Evolutionary conservation across 92 coral and sea anemone genomes (phyloP).

Genomic region (Parazoanthus atlanticus): DNA sequence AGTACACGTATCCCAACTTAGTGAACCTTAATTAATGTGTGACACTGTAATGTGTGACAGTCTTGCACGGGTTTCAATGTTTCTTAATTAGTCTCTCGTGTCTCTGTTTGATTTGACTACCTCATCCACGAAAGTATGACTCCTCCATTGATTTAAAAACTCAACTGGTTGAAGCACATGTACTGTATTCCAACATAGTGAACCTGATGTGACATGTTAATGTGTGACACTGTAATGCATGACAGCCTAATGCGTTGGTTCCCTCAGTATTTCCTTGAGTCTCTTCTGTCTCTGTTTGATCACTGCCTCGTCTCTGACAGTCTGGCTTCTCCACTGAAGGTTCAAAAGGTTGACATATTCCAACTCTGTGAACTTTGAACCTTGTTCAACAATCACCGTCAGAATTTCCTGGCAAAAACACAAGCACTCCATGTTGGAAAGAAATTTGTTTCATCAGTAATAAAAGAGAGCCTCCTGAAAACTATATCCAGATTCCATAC

Average conservation of each 20-base stretch:
- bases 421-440: background rate
- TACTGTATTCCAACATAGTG: too few relatives aligned
- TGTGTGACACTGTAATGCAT: background rate
- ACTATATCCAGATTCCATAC: background rate
- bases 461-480: background rate
- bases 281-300: constrained; percentile 74
- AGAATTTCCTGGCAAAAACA: constrained; percentile 74
- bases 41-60: too few relatives aligned
- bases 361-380: constrained; percentile 83
- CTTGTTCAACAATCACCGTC: constrained; percentile 92
- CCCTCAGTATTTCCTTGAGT: constrained; percentile 80
- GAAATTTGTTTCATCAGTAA: background rate
- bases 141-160: too few relatives aligned
- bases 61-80: too few relatives aligned
- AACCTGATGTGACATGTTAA: too few relatives aligned
- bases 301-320: constrained; percentile 85
- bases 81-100: too few relatives aligned
- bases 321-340: constrained; percentile 88
- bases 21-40: too few relatives aligned
- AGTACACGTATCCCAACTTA: too few relatives aligned
- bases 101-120: too few relatives aligned
- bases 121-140: too few relatives aligned
- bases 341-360: constrained; percentile 84
- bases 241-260: constrained; percentile 46
- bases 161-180: too few relatives aligned